Percentiles rank a stretch among this genome's conserved stretches.
phyloP scores from a whole-genome alignment of 1,140 invertebrate species.

The Spodoptera litura region DNA sequence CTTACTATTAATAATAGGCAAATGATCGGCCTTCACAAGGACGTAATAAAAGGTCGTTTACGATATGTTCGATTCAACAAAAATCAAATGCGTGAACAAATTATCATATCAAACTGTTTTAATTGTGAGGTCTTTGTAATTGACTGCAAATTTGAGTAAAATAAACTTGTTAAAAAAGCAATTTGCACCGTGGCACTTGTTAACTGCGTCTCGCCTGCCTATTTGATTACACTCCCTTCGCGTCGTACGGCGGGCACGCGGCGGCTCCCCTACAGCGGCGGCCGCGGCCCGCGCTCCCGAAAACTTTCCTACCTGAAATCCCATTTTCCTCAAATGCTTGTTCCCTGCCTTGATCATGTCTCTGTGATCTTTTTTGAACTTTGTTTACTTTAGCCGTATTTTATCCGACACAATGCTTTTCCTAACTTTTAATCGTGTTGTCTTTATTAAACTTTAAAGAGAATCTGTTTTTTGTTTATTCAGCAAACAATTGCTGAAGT shows the following conservation, averaged over 20 bases:
- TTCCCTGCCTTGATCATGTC: conserved; percentile 54
- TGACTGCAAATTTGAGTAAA: conserved; percentile 41
- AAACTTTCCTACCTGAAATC: conserved; percentile 58
- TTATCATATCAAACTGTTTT: conserved; percentile 48
- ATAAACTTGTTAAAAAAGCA: conserved; percentile 58
- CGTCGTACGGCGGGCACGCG: conserved; percentile 20
- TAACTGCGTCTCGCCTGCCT: conserved; percentile 42
- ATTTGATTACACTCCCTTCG: conserved; percentile 55
- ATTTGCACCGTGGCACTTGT: conserved; percentile 52
- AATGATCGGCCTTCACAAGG: conserved; percentile 80
- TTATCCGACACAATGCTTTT: conserved; percentile 22
- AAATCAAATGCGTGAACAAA: conserved; percentile 58
- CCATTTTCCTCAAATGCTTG: conserved; percentile 60
- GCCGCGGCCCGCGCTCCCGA: conserved; percentile 5
- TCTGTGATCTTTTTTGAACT: conserved; percentile 58
- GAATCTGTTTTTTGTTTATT: conserved; percentile 19
- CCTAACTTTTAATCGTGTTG: conserved; percentile 30
- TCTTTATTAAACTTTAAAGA: conserved; percentile 28
- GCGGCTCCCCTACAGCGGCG: conserved; percentile 12
- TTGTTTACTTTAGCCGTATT: conserved; percentile 38
- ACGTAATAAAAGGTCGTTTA: conserved; percentile 71
- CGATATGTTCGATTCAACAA: conserved; percentile 60
- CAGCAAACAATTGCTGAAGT: conserved; percentile 1
- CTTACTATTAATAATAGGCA: conserved; percentile 70
- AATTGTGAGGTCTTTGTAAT: conserved; percentile 48